phyloP scores from a whole-genome alignment of 2,113 vertebrate genomes.

The Aegotheles bennettii region DNA sequence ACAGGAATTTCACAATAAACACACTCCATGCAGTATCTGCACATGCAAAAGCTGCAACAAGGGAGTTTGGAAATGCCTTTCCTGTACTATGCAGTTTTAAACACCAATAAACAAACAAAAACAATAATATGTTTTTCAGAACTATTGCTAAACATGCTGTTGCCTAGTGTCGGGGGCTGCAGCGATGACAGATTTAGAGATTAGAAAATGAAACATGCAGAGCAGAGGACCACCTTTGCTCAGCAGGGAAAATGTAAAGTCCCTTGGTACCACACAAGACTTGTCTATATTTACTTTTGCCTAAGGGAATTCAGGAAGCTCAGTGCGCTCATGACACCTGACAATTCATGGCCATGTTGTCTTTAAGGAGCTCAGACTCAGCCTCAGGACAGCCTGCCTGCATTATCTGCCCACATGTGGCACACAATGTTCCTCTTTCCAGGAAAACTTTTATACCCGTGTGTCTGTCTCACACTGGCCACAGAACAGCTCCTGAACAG shows the following conservation, averaged over 20 bases:
- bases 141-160: not conserved
- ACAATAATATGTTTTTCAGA: not conserved
- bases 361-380: not conserved
- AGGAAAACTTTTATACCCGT: fast-evolving
- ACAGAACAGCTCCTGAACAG: not conserved
- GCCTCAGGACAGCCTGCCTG: not conserved
- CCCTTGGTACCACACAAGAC: not conserved
- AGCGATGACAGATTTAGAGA: not conserved
- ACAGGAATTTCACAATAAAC: not conserved
- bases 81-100: not conserved
- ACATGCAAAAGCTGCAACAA: not conserved
- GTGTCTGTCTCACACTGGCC: not conserved
- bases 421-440: fast-evolving
- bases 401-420: not conserved
- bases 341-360: not conserved
- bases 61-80: not conserved
- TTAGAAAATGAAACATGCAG: not conserved
- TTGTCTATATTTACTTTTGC: not conserved
- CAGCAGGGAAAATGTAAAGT: not conserved
- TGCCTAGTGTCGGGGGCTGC: not conserved
- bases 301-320: not conserved
- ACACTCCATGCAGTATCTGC: not conserved
- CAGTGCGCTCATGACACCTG: fast-evolving
- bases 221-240: not conserved
- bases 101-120: not conserved